phyloP scores from a whole-genome alignment of 2,888 invertebrate species.

The Elmis aenea region DNA sequence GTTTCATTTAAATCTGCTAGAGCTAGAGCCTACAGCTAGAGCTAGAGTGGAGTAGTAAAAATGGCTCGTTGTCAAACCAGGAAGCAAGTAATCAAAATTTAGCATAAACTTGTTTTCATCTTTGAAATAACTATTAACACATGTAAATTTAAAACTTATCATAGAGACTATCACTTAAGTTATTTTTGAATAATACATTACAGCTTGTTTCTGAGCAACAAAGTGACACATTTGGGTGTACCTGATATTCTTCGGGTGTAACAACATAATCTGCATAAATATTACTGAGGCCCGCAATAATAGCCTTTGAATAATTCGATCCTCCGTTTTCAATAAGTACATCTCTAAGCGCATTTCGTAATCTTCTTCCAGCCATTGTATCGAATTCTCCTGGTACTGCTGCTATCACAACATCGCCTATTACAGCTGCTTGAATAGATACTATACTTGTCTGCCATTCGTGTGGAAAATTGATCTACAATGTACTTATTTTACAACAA shows the following conservation, averaged over 20 bases:
- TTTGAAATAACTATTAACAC: too few relatives aligned
- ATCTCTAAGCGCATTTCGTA: conserved; percentile 50
- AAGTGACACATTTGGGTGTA: too few relatives aligned
- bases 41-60: too few relatives aligned
- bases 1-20: too few relatives aligned
- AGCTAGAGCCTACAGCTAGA: too few relatives aligned
- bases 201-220: too few relatives aligned
- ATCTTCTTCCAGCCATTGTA: conserved; percentile 85
- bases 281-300: conserved; percentile 83
- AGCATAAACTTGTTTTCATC: too few relatives aligned
- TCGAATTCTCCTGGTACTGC: conserved; percentile 92
- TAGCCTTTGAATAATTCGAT: conserved; percentile 49
- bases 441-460: conserved; percentile 87
- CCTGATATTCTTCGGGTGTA: conserved; percentile 89
- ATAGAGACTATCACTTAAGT: too few relatives aligned
- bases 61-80: too few relatives aligned
- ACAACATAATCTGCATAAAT: conserved; percentile 85
- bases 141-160: too few relatives aligned
- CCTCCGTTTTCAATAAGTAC: conserved; percentile 48
- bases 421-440: conserved; percentile 69
- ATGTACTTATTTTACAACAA: conserved; percentile 5
- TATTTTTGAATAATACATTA: too few relatives aligned
- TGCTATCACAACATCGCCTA: conserved; percentile 71
- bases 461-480: conserved; percentile 75
- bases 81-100: too few relatives aligned